A percentile compares a stretch with the other conserved stretches of the same genome.
phyloP scores from a whole-genome alignment of 2,113 vertebrate genomes.

The Toxostoma redivivum region DNA sequence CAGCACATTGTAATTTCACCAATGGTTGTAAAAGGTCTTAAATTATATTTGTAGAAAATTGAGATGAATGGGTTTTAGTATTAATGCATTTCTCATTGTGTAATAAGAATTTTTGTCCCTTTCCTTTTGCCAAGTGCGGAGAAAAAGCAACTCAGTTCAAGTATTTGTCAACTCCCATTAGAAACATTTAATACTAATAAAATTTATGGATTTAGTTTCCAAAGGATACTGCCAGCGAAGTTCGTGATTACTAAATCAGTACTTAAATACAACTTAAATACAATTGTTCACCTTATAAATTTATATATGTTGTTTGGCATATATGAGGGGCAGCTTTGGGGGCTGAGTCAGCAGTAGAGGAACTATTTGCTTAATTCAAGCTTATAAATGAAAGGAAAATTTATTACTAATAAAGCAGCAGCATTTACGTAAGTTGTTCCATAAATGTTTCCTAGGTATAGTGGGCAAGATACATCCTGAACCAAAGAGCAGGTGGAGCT shows the following conservation, averaged over 20 bases:
- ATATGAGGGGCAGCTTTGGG: slow-evolving; percentile 61
- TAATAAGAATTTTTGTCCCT: slow-evolving; percentile 78
- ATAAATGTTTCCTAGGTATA: background rate
- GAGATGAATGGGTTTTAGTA: slow-evolving; percentile 85
- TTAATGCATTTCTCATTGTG: slow-evolving; percentile 80
- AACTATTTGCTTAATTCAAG: slow-evolving; percentile 27
- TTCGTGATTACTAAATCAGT: slow-evolving; percentile 79
- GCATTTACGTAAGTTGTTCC: background rate
- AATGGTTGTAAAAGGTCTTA: slow-evolving; percentile 85
- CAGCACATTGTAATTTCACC: slow-evolving; percentile 88
- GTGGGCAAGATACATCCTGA: background rate
- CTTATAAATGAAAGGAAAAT: slow-evolving; percentile 57
- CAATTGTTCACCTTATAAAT: slow-evolving; percentile 86
- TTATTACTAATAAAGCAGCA: slow-evolving; percentile 15
- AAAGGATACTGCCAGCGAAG: slow-evolving; percentile 87
- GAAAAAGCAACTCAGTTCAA: slow-evolving; percentile 86
- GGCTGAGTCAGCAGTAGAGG: slow-evolving; percentile 63
- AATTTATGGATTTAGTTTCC: slow-evolving; percentile 92
- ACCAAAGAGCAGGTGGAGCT: background rate
- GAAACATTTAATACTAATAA: slow-evolving; percentile 94
- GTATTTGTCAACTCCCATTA: slow-evolving; percentile 98
- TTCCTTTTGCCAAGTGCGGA: slow-evolving; percentile 81
- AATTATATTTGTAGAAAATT: slow-evolving; percentile 87
- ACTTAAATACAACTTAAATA: slow-evolving; percentile 77
- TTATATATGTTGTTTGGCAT: slow-evolving; percentile 68